Evolutionary conservation across 2,888 invertebrate genomes (phyloP).

Genomic region (Alcis repandata): DNA sequence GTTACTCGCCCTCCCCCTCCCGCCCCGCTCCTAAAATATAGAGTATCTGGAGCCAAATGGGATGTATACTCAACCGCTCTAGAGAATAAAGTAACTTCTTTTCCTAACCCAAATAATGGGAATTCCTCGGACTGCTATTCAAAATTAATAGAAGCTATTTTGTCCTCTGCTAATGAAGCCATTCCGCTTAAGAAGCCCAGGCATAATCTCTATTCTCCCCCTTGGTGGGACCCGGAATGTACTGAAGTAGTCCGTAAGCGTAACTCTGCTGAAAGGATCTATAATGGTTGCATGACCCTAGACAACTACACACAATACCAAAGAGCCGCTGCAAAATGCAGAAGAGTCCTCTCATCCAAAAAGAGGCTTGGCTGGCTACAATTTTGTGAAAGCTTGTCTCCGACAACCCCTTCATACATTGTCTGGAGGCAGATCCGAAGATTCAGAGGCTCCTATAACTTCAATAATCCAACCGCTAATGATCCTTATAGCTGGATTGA

Average conservation of each 20-base stretch:
- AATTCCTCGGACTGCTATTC: too few relatives aligned
- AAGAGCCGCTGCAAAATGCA: not conserved
- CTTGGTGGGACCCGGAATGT: not conserved
- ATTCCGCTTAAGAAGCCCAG: not conserved
- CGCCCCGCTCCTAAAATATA: too few relatives aligned
- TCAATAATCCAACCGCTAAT: not conserved
- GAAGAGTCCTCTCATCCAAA: not conserved
- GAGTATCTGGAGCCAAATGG: not conserved
- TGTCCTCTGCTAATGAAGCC: not conserved
- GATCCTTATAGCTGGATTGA: too few relatives aligned
- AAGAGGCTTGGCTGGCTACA: not conserved
- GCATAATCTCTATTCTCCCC: not conserved
- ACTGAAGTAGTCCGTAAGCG: not conserved
- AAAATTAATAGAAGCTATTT: not conserved
- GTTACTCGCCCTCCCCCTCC: not conserved
- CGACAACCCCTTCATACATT: not conserved
- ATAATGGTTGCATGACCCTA: not conserved
- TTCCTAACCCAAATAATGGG: too few relatives aligned
- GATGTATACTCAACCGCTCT: too few relatives aligned
- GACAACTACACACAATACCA: not conserved
- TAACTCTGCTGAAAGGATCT: not conserved
- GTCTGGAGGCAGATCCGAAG: not conserved
- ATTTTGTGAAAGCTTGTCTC: not conserved
- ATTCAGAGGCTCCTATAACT: not conserved
- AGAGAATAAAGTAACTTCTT: too few relatives aligned